Evolutionary conservation across 1,140 invertebrate genomes (phyloP).

Genomic region (Leptinotarsa texana): DNA sequence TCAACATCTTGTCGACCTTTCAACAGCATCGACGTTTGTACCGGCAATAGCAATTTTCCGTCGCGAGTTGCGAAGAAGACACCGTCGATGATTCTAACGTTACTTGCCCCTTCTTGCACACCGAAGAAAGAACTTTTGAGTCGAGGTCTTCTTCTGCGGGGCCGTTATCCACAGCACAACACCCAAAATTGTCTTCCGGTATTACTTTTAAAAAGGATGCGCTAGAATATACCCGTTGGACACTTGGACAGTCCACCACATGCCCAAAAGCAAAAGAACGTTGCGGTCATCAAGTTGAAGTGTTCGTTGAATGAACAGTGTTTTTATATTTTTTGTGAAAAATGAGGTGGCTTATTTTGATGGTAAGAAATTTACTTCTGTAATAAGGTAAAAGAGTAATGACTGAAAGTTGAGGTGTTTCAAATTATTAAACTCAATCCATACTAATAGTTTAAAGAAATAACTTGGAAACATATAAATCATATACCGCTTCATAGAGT

Average conservation of each 20-base stretch:
- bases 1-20: not conserved
- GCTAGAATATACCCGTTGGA: constrained; percentile 36
- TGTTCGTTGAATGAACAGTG: constrained; percentile 7
- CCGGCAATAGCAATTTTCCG: not conserved
- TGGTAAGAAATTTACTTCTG: not conserved
- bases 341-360: constrained; percentile 11
- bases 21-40: not conserved
- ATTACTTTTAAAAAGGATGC: constrained; percentile 45
- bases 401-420: too few relatives aligned
- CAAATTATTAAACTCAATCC: too few relatives aligned
- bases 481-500: too few relatives aligned
- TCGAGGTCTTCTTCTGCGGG: constrained; percentile 1
- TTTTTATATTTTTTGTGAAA: constrained; percentile 7
- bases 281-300: not conserved
- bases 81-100: constrained; percentile 34
- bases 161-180: constrained; percentile 1
- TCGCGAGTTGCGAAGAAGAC: constrained; percentile 14
- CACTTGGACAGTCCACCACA: constrained; percentile 42
- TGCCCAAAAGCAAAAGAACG: constrained; percentile 20
- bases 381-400: not conserved
- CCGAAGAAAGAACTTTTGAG: constrained; percentile 40
- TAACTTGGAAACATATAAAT: too few relatives aligned
- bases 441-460: too few relatives aligned
- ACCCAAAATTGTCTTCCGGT: constrained; percentile 42
- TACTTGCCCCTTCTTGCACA: constrained; percentile 39